Evolutionary conservation across 2,888 invertebrate species (phyloP), one percentile per base, ranked within the genome.

Genomic region (Drosophila mulleri): DNA sequence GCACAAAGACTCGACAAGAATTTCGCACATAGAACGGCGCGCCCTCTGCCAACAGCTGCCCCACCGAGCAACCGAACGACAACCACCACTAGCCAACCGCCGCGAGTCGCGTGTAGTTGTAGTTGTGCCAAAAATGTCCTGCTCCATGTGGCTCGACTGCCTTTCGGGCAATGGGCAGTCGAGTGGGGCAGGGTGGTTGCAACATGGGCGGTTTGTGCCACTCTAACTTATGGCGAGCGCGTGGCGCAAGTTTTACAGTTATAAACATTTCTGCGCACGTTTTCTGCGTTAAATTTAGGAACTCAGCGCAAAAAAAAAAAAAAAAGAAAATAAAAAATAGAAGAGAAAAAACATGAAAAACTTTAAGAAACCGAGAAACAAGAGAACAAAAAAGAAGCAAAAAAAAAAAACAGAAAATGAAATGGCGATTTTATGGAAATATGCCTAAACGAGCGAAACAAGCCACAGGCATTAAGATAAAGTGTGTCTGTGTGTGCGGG

Each of bases 211-310:
- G 23, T 12, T 53, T 53, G 54, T 56, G 59, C 42, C 67, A 64
- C 75, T 47, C 75, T 37, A 69, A 72, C 63, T 79, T 79, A 81
- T 87, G 77, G 79, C 45, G 48, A 73, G 64, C 88, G 89, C 84
- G 84, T 87, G 89, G 75, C 88, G 57, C 65, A 72, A 70, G 53
- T 73, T 82, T 71, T 66, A 84, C 76, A 78, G 80, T 80, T 75
- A 60, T 80, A 82, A 88, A 76, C 78, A 82, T 88, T 88, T 85
- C 86, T 59, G 56, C 69, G 78, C 85, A 89, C 85, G 85, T 86
- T 89, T 75, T 58, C 54, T 56, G 83, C 82, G 75, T 84, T 82
- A 80, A 83, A 73, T 77, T 74, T 70, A 48, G 67, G 45, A 73
- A 48, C 59, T 42, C 14, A 16, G 18, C 41, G 53, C 9, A 47